Evolutionary conservation across 2,888 invertebrate species (phyloP).

Genomic region (Exephanes ischioxanthus): DNA sequence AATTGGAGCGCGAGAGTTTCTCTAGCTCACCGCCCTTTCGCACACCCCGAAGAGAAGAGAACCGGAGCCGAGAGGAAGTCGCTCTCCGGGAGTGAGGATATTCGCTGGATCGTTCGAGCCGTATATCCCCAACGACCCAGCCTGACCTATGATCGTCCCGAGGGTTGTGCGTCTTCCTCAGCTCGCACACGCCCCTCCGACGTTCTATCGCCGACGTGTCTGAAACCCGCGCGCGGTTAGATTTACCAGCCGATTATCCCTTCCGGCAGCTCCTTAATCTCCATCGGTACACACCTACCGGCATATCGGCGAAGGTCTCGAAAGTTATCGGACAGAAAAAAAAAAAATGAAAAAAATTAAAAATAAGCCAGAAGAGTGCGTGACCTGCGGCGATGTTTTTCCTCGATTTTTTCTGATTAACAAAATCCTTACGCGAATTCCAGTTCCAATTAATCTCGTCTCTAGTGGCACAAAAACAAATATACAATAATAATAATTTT

Average conservation of each 20-base stretch:
- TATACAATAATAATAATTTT: background rate
- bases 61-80: constrained; percentile 20
- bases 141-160: constrained; percentile 53
- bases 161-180: constrained; percentile 33
- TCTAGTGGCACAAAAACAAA: background rate
- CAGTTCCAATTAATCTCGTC: background rate
- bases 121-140: constrained; percentile 33
- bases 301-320: constrained; percentile 7
- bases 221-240: constrained; percentile 7
- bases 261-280: constrained; percentile 41
- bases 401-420: constrained; percentile 2
- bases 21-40: constrained; percentile 63
- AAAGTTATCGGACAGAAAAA: constrained; percentile 20
- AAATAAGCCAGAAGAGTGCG: too few species aligned
- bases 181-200: background rate
- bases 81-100: constrained; percentile 39
- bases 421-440: background rate
- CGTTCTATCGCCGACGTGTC: constrained; percentile 15
- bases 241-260: constrained; percentile 45
- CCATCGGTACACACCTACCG: constrained; percentile 3
- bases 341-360: background rate
- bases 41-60: constrained; percentile 19
- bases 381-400: background rate
- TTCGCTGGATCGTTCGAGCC: constrained; percentile 50
- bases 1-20: constrained; percentile 70